Conservation (phyloP, 2,113 vertebrate species). For the Ameiurus melas region DNA sequence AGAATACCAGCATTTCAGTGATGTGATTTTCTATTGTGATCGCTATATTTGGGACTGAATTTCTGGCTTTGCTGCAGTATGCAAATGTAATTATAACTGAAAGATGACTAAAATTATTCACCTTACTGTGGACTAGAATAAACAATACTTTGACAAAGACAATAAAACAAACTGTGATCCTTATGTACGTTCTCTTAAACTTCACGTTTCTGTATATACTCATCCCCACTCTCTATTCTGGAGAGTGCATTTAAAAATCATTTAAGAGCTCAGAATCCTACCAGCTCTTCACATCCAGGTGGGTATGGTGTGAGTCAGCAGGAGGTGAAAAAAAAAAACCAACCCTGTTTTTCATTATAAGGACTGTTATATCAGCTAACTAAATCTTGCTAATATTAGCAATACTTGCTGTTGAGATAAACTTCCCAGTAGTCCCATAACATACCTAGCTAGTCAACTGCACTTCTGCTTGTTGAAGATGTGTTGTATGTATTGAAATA, state of each 20-base stretch:
- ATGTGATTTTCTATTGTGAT: not conserved
- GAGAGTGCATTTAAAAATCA: no score
- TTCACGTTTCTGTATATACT: not conserved
- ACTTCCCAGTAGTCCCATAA: no score
- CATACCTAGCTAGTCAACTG: no score
- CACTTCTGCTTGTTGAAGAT: no score
- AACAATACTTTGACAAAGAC: not conserved
- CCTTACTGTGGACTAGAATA: not conserved
- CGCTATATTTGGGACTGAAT: not conserved
- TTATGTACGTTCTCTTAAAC: not conserved
- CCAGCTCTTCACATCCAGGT: not conserved
- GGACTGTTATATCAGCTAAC: no score
- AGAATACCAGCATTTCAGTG: not conserved
- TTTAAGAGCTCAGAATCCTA: not conserved
- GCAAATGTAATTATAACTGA: not conserved
- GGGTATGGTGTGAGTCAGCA: no score
- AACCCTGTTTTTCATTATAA: no score
- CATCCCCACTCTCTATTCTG: not conserved
- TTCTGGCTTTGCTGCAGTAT: not conserved
- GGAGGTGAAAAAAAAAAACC: no score
- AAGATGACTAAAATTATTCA: not conserved
- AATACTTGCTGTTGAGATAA: no score
- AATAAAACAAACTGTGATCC: not conserved
- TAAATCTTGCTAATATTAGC: no score
- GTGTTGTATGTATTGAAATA: not conserved